Conservation (phyloP, 2,888 invertebrate genomes). For the Polia nebulosa region DNA sequence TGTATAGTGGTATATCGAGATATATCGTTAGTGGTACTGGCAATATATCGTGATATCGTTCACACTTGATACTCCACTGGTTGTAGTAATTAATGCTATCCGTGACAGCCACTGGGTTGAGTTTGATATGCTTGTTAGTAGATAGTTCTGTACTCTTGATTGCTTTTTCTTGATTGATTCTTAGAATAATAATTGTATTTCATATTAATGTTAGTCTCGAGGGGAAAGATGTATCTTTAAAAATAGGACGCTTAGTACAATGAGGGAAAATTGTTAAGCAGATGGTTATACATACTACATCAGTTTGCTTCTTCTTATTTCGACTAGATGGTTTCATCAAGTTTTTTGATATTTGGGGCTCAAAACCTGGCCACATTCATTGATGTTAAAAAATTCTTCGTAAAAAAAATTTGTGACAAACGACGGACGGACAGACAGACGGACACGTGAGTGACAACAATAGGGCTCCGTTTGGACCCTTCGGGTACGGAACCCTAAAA, state of each 20-base stretch:
- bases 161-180: neutral
- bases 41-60: conserved; percentile 8
- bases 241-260: neutral
- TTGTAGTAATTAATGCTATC: conserved; percentile 27
- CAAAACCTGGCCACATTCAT: no score
- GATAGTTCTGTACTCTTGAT: neutral
- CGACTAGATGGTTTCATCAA: no score
- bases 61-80: conserved; percentile 27
- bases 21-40: neutral
- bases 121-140: conserved; percentile 40
- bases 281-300: no score
- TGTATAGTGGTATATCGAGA: neutral
- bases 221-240: neutral
- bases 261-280: neutral
- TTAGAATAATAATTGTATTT: neutral
- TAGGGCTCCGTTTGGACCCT: no score
- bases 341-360: no score
- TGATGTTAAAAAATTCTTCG: no score
- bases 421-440: no score
- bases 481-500: no score
- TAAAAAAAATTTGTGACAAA: no score
- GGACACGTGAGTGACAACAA: no score
- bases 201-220: neutral
- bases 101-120: conserved; percentile 24
- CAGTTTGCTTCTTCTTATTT: no score